Evolutionary conservation across 2,797 vertebrate genomes (phyloP).

Genomic region (Columba guinea): DNA sequence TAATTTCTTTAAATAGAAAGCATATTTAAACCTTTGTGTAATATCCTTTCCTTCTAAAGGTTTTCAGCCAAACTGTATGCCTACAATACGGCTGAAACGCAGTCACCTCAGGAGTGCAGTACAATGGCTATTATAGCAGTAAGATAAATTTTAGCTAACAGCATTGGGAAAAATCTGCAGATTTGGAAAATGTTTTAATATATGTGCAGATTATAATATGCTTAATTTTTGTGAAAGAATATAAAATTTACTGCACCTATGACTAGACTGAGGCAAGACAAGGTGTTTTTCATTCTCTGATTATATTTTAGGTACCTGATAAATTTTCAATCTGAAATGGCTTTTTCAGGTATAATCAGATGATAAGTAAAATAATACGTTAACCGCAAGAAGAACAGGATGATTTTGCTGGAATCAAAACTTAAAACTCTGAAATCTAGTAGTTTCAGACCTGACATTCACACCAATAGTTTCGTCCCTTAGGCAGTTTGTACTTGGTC

Average conservation of each 20-base stretch:
- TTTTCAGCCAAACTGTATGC: not conserved
- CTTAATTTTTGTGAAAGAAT: not conserved
- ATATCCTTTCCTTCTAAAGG: conserved; percentile 30
- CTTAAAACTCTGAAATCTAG: not conserved
- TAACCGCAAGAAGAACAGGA: not conserved
- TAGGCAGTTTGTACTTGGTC: not conserved
- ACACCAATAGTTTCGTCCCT: not conserved
- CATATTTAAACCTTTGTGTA: not conserved
- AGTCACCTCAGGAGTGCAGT: not conserved
- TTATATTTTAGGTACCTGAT: not conserved
- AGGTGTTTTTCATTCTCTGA: not conserved
- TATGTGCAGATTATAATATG: not conserved
- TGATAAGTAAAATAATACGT: not conserved
- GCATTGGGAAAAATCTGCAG: not conserved
- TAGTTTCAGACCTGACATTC: not conserved
- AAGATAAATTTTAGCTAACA: not conserved
- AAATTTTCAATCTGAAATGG: not conserved
- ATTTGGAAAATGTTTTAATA: not conserved
- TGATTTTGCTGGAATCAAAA: not conserved
- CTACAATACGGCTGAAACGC: not conserved
- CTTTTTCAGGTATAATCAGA: not conserved
- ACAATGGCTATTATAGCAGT: not conserved
- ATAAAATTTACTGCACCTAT: not conserved
- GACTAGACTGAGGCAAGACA: not conserved
- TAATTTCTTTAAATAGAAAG: conserved; percentile 46